Conservation (phyloP, 2,888 invertebrate species). For the Callyntrura sp. region DNA sequence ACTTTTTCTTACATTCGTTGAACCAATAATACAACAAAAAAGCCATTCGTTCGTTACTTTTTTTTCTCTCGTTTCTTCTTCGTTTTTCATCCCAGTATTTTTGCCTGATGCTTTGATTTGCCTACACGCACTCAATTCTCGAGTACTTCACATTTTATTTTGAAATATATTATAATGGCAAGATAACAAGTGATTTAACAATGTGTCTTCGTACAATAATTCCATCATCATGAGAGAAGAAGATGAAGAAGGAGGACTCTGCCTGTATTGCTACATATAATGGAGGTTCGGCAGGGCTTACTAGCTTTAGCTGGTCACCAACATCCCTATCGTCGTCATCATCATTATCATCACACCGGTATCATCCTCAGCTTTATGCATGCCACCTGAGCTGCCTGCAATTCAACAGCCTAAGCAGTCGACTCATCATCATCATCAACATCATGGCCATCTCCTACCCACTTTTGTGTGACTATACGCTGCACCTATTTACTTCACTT, state of each 20-base stretch:
- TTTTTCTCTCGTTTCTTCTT: background rate
- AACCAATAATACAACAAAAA: constrained; percentile 44
- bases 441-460: background rate
- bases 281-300: background rate
- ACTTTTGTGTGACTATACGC: background rate
- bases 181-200: constrained; percentile 59
- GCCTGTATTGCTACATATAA: background rate
- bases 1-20: constrained; percentile 50
- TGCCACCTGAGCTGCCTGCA: constrained; percentile 48
- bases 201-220: constrained; percentile 43
- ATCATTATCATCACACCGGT: constrained; percentile 14
- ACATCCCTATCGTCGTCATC: constrained; percentile 3
- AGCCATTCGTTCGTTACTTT: background rate
- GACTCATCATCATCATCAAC: constrained; percentile 4
- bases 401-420: constrained; percentile 34
- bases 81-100: background rate
- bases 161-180: constrained; percentile 48
- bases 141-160: constrained; percentile 49
- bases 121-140: constrained; percentile 31
- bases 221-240: constrained; percentile 23
- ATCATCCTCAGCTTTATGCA: constrained; percentile 43
- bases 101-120: constrained; percentile 6
- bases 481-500: constrained; percentile 3
- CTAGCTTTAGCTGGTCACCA: constrained; percentile 16
- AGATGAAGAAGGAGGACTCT: constrained; percentile 28